Evolutionary conservation across 2,113 vertebrate genomes (phyloP), one percentile per base, ranked within the genome.

Genomic region (Ptyas mucosa): DNA sequence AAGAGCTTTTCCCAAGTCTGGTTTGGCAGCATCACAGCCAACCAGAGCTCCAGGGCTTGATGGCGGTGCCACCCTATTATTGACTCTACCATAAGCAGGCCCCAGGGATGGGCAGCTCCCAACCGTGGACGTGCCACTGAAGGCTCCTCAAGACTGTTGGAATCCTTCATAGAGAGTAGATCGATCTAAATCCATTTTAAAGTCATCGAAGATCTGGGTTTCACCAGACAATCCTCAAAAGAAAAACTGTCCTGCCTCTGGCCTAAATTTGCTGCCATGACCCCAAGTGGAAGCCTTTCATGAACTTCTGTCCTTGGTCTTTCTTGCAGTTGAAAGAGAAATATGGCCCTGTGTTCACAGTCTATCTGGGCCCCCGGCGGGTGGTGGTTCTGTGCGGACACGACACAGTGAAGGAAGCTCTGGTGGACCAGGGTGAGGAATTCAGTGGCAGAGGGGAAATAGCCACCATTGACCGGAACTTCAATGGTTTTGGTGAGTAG

Each of bases 341-440:
- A 89, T 97, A 97, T 1, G 96, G 97, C 1, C 90, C 97, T 0
- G 89, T 98, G 53, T 97, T 97, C 93, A 97, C 97, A 0, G 91
- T 97, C 51, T 95, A 97, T 90, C 91, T 98, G 89, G 97, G 97
- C 0, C 95, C 96, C 0, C 87, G 93, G 87, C 95, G 96, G 2
- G 96, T 97, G 1, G 97, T 98, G 58, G 86, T 97, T 49, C 94
- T 98, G 24, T 97, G 96, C 53, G 97, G 97, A 34, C 96, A 97
- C 18, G 94, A 97, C 39, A 93, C 96, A 2, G 93, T 98, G 87
- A 97, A 96, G 91, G 97, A 97, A 43, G 97, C 97, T 0, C 85
- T 98, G 85, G 93, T 97, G 29, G 96, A 97, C 21, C 94, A 93
- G 61, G 96, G 93, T 0, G 96, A 97, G 51, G 96, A 97, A 3